Base-by-base conservation (phyloP, 2,113 vertebrate genomes). In the Oryzias woworae region DNA sequence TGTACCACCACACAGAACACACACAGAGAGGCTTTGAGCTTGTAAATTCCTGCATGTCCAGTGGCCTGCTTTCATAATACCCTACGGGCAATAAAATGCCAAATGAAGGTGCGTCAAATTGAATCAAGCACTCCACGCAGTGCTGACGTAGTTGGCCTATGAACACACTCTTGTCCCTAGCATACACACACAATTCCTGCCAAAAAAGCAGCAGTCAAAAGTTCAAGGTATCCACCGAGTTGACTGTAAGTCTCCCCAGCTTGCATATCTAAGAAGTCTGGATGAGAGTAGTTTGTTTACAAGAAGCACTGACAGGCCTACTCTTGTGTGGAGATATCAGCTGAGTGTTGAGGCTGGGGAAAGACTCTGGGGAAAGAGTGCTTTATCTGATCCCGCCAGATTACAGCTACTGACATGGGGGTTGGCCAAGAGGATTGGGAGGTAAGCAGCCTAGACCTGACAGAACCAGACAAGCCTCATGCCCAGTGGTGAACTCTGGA, bases 361-460 rank as follows among this genome's bases (percentile, higher is more conserved):
- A 49, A 53, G 53, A 74, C 45, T 71, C 1, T n/a, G 62, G 46
- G 46, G 56, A 22, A 68, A 53, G 66, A 66, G 70, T 76, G 49
- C 80, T 82, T 77, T 73, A 80, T 76, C 77, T 85, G 69, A 80
- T 73, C 69, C 22, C 20, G 66, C 62, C 73, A 84, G 88, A 90
- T 91, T 90, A 89, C 66, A 82, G 80, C 44, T 49, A 76, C 54
- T 85, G 67, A 80, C 80, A 85, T 54, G 41, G 66, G 63, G 64
- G 51, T 69, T 61, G 50, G 80, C 74, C 87, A 92, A 90, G 83
- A 90, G 89, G 92, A 92, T 92, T 92, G 86, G 43, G 71, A 79
- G 75, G 71, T 91, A 91, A 92, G 81, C 81, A 84, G 87, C 84
- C 79, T 82, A 85, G 81, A 88, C 89, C 87, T 71, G 51, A 90